Evolutionary conservation across 2,113 vertebrate genomes (phyloP).

Genomic region (Mobula hypostoma): DNA sequence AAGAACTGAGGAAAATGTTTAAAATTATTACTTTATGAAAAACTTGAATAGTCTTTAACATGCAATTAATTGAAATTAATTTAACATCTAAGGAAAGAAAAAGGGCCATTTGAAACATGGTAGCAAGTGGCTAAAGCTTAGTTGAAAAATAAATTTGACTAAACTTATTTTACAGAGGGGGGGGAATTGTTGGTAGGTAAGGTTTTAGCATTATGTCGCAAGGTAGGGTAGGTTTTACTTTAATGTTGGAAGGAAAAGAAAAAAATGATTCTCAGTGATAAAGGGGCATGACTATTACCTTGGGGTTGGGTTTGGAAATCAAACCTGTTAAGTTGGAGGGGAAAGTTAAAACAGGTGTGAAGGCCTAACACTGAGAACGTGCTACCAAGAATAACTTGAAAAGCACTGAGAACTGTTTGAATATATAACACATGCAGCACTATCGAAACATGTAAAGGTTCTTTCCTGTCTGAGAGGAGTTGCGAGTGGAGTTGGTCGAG

Average conservation of each 20-base stretch:
- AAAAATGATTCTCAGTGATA: neutral
- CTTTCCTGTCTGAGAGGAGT: too few species aligned
- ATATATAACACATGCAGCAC: neutral
- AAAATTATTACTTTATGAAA: neutral
- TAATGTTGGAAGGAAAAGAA: neutral
- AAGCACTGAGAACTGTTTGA: neutral
- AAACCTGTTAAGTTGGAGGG: neutral
- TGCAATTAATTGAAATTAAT: neutral
- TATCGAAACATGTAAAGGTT: neutral
- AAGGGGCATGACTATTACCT: neutral
- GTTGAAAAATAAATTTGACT: neutral
- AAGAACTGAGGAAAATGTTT: neutral
- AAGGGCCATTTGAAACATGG: neutral
- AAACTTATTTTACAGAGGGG: neutral
- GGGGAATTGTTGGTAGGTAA: too few species aligned
- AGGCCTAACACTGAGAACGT: neutral
- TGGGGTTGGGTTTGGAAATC: neutral
- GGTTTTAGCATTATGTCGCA: too few species aligned
- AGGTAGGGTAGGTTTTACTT: neutral
- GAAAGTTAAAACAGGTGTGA: neutral
- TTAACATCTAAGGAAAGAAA: neutral
- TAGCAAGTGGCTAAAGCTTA: neutral
- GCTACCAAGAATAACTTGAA: neutral
- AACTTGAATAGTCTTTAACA: neutral
- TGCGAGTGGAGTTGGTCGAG: neutral